A percentile compares a stretch with the other conserved stretches of the same genome.
These are phyloP conservation scores for Panthera tigris DNA, from an alignment of 2,113 vertebrate genomes.

Conservation along the genomic window DNA sequence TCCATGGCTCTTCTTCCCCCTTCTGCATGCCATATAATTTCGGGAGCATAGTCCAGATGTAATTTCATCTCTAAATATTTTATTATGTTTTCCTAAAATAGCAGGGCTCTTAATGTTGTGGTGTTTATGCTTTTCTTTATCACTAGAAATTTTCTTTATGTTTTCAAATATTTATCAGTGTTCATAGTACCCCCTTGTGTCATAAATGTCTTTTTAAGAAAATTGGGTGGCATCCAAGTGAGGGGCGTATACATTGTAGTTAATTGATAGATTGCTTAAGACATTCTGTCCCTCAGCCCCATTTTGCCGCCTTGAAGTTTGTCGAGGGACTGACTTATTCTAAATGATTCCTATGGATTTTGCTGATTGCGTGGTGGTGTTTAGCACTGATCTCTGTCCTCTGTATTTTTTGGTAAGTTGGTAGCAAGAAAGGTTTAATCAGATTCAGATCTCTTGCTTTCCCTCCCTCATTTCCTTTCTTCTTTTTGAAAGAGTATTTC, in stretches of 20 bases:
- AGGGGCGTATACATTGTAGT: not conserved
- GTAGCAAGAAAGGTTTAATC: not conserved
- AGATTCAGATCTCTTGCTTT: not conserved
- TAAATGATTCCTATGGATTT: not conserved
- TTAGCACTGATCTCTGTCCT: not conserved
- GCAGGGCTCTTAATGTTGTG: not conserved
- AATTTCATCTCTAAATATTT: constrained; percentile 18
- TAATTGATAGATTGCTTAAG: not conserved
- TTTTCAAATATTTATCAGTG: not conserved
- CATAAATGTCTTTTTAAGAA: not conserved
- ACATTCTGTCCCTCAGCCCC: rapidly evolving
- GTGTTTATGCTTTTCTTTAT: not conserved
- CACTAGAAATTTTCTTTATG: not conserved
- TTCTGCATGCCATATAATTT: not conserved
- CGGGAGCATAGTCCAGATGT: not conserved
- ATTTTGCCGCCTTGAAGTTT: not conserved
- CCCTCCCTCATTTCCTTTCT: not conserved
- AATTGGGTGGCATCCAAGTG: not conserved
- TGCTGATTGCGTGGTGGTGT: not conserved
- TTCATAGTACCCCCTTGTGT: not conserved
- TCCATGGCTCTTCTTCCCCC: rapidly evolving
- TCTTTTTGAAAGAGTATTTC: not conserved
- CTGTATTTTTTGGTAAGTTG: not conserved
- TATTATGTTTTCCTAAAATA: not conserved
- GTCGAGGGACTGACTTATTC: not conserved